Conservation (phyloP, 2,113 vertebrate genomes). For the Sakesphorus luctuosus region DNA sequence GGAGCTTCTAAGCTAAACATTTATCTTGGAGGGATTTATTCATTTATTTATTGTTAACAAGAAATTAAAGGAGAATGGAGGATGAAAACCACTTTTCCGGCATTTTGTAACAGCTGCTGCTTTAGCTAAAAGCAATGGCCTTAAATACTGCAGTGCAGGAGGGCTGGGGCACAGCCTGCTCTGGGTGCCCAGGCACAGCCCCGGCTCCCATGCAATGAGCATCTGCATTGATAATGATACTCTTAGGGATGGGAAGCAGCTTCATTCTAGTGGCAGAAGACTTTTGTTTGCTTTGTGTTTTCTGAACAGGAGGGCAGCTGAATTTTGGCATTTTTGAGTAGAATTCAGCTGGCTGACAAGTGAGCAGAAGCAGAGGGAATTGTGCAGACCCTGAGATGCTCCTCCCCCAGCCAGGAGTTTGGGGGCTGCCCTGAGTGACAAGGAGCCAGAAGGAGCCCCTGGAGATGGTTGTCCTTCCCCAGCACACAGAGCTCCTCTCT, state of each 20-base stretch:
- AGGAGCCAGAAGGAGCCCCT: background rate
- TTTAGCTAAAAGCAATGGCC: background rate
- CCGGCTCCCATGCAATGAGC: background rate
- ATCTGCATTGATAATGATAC: background rate
- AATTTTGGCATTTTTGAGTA: background rate
- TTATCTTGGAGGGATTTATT: background rate
- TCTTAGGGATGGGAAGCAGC: background rate
- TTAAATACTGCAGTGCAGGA: background rate
- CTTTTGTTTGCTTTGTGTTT: background rate
- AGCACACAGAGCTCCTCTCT: background rate
- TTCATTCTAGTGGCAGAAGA: background rate
- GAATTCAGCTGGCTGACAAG: background rate
- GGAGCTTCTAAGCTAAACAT: background rate
- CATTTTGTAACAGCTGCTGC: background rate
- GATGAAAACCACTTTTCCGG: background rate
- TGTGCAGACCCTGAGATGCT: rapidly evolving
- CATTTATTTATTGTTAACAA: background rate
- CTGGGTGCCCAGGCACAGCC: background rate
- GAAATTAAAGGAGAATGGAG: background rate
- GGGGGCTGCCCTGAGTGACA: background rate
- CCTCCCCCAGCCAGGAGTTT: background rate
- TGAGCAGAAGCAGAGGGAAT: background rate
- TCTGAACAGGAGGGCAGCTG: background rate
- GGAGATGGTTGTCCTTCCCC: no score
- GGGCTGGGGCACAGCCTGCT: background rate